Percentiles rank a stretch among this genome's conserved stretches.
Evolutionary conservation across 1,140 invertebrate genomes (phyloP).

Genomic region (roundworm (Caenorhabditis elegans)): WBcel235 BX284605.5:5125501-5126000

Average conservation of each 20-base stretch:
- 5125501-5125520: background rate
- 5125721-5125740: background rate
- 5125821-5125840: background rate
- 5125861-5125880: no score
- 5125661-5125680: background rate
- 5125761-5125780: background rate
- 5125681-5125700: background rate
- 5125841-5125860: background rate
- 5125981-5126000: no score
- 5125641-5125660: background rate
- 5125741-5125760: background rate
- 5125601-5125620: background rate
- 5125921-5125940: no score
- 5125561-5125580: background rate
- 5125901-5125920: no score
- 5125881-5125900: no score
- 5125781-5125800: background rate
- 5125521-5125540: background rate
- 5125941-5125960: no score
- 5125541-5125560: background rate
- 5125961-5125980: no score
- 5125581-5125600: background rate
- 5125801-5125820: constrained; percentile 22
- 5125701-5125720: background rate
- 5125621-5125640: background rate